Evolutionary conservation across 2,888 invertebrate genomes (phyloP).

Genomic region (Temnothorax unifasciatus): DNA sequence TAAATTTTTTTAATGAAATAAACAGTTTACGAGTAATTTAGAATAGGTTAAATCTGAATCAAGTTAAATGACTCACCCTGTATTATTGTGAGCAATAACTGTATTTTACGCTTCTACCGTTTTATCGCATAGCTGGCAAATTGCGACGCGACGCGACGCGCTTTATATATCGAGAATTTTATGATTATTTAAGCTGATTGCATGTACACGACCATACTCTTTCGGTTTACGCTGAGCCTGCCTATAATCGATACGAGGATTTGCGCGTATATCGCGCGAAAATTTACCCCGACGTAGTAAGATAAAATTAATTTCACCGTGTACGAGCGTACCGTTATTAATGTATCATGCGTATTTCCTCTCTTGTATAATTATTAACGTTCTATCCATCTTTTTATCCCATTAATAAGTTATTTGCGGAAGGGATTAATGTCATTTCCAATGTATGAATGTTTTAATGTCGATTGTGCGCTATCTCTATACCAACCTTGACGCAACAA

Average conservation of each 20-base stretch:
- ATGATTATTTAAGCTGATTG: constrained; percentile 49
- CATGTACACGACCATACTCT: constrained; percentile 2
- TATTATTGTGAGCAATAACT: constrained; percentile 37
- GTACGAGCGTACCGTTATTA: background rate
- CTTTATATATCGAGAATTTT: constrained; percentile 41
- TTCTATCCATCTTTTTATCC: background rate
- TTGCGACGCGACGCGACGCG: constrained; percentile 16
- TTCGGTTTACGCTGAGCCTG: constrained; percentile 18
- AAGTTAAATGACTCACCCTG: background rate
- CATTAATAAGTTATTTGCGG: constrained; percentile 32
- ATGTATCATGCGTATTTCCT: background rate
- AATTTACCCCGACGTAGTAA: constrained; percentile 9
- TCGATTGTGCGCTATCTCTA: background rate
- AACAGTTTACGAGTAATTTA: background rate
- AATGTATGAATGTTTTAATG: constrained; percentile 27
- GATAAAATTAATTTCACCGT: constrained; percentile 24
- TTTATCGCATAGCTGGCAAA: constrained; percentile 36
- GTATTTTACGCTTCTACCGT: background rate
- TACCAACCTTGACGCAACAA: background rate
- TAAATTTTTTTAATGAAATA: background rate
- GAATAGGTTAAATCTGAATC: no score
- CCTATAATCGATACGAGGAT: constrained; percentile 33
- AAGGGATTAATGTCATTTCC: constrained; percentile 23
- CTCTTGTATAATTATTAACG: background rate
- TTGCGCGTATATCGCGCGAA: constrained; percentile 13